Evolutionary conservation across 2,113 vertebrate genomes (phyloP).

Genomic region (Montifringilla adamsi): DNA sequence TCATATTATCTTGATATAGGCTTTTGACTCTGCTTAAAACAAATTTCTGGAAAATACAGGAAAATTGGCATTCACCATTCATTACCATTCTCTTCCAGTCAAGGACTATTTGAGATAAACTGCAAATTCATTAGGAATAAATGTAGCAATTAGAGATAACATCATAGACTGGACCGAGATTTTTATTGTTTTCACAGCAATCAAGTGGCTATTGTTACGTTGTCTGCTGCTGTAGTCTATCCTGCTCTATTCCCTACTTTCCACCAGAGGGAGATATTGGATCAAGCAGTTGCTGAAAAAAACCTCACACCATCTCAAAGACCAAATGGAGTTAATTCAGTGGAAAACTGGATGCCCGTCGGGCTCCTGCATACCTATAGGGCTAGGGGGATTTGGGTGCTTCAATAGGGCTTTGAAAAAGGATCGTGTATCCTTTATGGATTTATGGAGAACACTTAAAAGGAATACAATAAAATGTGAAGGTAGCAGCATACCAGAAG

Average conservation of each 20-base stretch:
- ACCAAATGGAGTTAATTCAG: not conserved
- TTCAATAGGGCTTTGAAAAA: not conserved
- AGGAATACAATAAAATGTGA: not conserved
- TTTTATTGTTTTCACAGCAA: not conserved
- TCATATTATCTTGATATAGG: not conserved
- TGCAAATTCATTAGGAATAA: not conserved
- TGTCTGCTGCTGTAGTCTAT: not conserved
- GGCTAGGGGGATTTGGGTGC: not conserved
- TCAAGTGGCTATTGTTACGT: not conserved
- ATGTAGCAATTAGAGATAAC: not conserved
- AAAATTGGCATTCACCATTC: not conserved
- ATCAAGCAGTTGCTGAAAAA: not conserved
- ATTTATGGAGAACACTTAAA: not conserved
- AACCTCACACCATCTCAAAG: not conserved
- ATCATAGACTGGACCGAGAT: not conserved
- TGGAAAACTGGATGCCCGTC: not conserved
- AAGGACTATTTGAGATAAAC: not conserved
- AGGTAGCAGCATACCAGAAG: not conserved
- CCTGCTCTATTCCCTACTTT: not conserved
- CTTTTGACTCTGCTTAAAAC: not conserved
- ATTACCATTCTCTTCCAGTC: not conserved
- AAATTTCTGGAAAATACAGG: not conserved
- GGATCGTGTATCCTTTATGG: not conserved
- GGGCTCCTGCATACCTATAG: not conserved
- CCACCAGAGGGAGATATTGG: conserved; percentile 63